phyloP scores from a whole-genome alignment of 2,888 invertebrate genomes.

The Horisme vitalbata region DNA sequence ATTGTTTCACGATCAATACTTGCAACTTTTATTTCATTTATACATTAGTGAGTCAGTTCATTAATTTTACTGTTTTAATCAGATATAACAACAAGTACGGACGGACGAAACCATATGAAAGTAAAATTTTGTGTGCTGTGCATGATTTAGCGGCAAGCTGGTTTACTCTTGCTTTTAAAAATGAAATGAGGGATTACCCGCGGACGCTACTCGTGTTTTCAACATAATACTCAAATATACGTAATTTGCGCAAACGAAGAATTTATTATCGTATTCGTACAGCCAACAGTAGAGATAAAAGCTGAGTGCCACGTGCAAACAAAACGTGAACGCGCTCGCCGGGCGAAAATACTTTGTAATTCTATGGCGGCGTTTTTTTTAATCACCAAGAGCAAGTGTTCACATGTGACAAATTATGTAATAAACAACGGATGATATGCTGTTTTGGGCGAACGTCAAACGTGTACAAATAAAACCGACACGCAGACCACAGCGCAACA shows the following conservation, averaged over 20 bases:
- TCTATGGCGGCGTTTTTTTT: slow-evolving; percentile 58
- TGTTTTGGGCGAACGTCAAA: slow-evolving; percentile 35
- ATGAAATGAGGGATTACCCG: too few relatives aligned
- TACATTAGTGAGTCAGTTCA: not conserved
- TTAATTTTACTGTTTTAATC: too few relatives aligned
- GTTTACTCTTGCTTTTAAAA: too few relatives aligned
- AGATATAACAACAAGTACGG: too few relatives aligned
- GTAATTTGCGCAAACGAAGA: slow-evolving; percentile 11
- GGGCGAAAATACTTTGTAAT: slow-evolving; percentile 50
- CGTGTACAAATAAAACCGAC: slow-evolving; percentile 39
- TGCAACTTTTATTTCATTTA: slow-evolving; percentile 15
- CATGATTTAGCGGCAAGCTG: too few relatives aligned
- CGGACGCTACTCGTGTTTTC: too few relatives aligned
- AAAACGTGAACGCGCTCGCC: slow-evolving; percentile 35
- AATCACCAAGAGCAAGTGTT: slow-evolving; percentile 67
- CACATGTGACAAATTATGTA: slow-evolving; percentile 40
- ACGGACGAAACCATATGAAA: too few relatives aligned
- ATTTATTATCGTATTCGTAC: slow-evolving; percentile 28
- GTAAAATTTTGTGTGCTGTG: too few relatives aligned
- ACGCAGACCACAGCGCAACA: slow-evolving; percentile 39
- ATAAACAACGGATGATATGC: slow-evolving; percentile 22
- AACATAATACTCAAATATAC: too few relatives aligned
- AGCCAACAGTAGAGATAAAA: slow-evolving; percentile 33
- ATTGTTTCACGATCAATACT: slow-evolving; percentile 34
- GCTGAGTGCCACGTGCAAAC: slow-evolving; percentile 33